Evolutionary conservation across 2,797 vertebrate genomes (phyloP).

Genomic region (Triplophysa yarkandensis): DNA sequence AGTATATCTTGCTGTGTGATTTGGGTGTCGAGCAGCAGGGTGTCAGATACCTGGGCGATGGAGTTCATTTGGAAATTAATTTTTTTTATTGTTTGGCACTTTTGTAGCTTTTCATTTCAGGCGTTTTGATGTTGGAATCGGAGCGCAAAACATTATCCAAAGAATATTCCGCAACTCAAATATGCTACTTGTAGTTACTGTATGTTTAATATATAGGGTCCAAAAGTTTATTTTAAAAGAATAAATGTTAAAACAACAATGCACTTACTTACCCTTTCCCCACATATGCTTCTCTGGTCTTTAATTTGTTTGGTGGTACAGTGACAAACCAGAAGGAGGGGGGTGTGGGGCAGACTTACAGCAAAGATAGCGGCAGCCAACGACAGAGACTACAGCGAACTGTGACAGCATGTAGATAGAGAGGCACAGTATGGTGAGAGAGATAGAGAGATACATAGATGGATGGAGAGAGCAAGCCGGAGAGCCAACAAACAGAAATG

Average conservation of each 20-base stretch:
- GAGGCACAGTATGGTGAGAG: constrained; percentile 55
- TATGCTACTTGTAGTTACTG: neutral
- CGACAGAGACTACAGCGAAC: constrained; percentile 49
- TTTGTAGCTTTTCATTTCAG: constrained; percentile 11
- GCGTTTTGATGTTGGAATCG: constrained; percentile 29
- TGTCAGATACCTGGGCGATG: constrained; percentile 28
- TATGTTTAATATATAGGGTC: constrained; percentile 7
- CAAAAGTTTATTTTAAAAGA: neutral
- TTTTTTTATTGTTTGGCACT: constrained; percentile 20
- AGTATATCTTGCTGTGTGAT: constrained; percentile 61
- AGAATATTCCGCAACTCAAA: neutral
- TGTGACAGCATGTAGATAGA: constrained; percentile 63
- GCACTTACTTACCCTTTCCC: neutral
- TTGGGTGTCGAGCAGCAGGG: constrained; percentile 57
- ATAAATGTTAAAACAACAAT: neutral
- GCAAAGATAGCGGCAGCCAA: constrained; percentile 54
- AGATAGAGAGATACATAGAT: constrained; percentile 61
- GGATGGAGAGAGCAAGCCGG: constrained; percentile 47
- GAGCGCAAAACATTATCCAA: neutral
- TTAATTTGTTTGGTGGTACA: constrained; percentile 43
- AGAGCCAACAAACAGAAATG: constrained; percentile 51
- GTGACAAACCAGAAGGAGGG: constrained; percentile 29
- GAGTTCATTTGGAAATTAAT: constrained; percentile 20
- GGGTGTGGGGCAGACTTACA: constrained; percentile 41
- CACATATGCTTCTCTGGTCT: constrained; percentile 21